These are phyloP conservation scores for Irena cyanogastra DNA, from an alignment of 2,113 vertebrate genomes.

Conservation along the genomic window DNA sequence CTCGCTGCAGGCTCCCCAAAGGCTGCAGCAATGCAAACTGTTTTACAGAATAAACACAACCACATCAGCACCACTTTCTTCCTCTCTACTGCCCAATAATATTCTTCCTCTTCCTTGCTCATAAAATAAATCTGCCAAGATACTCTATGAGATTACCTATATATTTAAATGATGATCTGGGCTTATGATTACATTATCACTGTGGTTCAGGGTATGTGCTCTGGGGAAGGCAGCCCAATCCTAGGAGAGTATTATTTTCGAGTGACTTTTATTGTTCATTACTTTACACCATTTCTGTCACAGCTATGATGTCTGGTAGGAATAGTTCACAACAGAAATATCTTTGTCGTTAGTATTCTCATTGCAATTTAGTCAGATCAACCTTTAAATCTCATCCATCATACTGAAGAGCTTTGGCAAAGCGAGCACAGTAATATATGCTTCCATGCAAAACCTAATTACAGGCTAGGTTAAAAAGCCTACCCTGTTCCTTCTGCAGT, in stretches of 20 bases:
- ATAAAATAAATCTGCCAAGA: conserved; percentile 67
- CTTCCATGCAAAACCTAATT: conserved; percentile 60
- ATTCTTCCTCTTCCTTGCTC: neutral
- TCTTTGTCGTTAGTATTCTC: conserved; percentile 60
- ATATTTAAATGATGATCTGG: conserved; percentile 65
- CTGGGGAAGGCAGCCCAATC: conserved; percentile 41
- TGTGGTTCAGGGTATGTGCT: neutral
- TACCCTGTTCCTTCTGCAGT: conserved; percentile 31
- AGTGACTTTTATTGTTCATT: conserved; percentile 77
- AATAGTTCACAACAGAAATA: conserved; percentile 60
- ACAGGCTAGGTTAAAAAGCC: conserved; percentile 55
- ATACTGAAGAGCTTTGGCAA: conserved; percentile 64
- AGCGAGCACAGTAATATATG: conserved; percentile 35
- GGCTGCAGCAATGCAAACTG: neutral
- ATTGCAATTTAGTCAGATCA: conserved; percentile 38
- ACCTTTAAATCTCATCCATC: conserved; percentile 59
- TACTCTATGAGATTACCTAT: conserved; percentile 31
- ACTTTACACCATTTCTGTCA: conserved; percentile 66
- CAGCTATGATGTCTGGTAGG: conserved; percentile 63
- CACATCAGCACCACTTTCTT: neutral
- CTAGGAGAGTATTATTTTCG: conserved; percentile 70
- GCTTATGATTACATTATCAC: conserved; percentile 44
- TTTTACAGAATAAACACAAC: conserved; percentile 13
- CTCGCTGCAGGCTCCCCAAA: neutral
- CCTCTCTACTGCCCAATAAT: neutral